phyloP scores from a whole-genome alignment of 2,888 invertebrate species.

The Leucozona laternaria region DNA sequence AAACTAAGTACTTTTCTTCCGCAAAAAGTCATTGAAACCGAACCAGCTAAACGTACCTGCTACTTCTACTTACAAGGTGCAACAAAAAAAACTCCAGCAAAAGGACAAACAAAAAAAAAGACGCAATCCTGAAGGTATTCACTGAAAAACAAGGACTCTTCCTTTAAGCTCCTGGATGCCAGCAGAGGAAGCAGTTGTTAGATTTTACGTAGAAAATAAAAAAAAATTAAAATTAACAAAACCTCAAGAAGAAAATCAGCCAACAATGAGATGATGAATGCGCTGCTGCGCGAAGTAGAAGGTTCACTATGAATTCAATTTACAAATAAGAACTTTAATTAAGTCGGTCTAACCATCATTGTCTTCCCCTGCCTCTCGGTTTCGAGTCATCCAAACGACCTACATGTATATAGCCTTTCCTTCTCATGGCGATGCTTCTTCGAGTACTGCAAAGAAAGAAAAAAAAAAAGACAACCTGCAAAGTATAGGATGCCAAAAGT shows the following conservation, averaged over 20 bases:
- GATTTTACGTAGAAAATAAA: neutral
- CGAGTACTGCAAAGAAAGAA: conserved; percentile 29
- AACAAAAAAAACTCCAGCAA: neutral
- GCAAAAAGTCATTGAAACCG: conserved; percentile 38
- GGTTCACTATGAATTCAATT: conserved; percentile 74
- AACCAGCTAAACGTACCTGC: conserved; percentile 24
- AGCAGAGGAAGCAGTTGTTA: conserved; percentile 3
- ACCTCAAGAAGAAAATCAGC: conserved; percentile 39
- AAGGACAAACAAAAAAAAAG: neutral
- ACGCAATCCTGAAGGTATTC: conserved; percentile 27
- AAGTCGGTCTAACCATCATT: conserved; percentile 66
- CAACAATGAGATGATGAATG: conserved; percentile 72
- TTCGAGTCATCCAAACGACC: conserved; percentile 3
- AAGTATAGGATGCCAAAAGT: conserved; percentile 54
- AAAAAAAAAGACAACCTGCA: conserved; percentile 47
- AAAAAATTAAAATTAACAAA: conserved; percentile 22
- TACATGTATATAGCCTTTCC: neutral
- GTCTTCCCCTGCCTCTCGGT: neutral
- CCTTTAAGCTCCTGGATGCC: neutral
- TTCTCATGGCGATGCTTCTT: conserved; percentile 13
- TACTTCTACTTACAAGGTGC: conserved; percentile 2
- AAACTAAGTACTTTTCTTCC: conserved; percentile 17
- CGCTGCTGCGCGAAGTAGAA: conserved; percentile 43
- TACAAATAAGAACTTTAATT: conserved; percentile 76
- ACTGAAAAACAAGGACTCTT: conserved; percentile 26